Evolutionary conservation across 2,888 invertebrate genomes (phyloP), one percentile per base, ranked within the genome.

Genomic region (Chouioia cunea): DNA sequence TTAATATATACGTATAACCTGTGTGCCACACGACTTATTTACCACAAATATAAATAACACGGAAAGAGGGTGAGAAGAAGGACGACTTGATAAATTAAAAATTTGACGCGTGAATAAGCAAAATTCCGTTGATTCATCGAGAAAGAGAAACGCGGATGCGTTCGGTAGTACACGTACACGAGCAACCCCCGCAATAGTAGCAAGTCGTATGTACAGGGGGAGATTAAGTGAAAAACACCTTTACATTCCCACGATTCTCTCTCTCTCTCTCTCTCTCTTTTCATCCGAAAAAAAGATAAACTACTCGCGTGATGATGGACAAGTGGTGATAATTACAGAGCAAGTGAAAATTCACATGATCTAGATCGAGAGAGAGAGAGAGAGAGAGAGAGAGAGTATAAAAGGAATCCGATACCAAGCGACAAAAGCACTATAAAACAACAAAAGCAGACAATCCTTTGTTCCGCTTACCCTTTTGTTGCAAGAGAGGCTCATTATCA

Each of bases 41-140:
- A 36, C 36, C 36, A 12, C 36, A 10, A 36, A 10, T 36, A 36
- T 12, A 36, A 36, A 8, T 36, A 36, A 36, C 12, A 36, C 10
- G 6, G 27, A 27, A 27, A 3, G 36, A 6, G 36, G 10, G 27
- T 2, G 27, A 27, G 27, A 27, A 27, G 27, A 27, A 27, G 27
- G 27, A 16, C 23, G 16, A 46, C 16, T 14, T 18, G 53, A 65
- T 65, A 66, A 71, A 66, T 65, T 57, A 66, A 57, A 66, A 62
- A 18, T 52, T 65, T 60, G 46, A 65, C 65, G 70, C 65, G 0
- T 59, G 18, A 65, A 60, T 65, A 18, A 6, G 0, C 44, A 16
- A 56, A 56, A 70, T 60, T 65, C 20, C 54, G 70, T 50, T 62
- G 70, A 71, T 43, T 71, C 70, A 71, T 53, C 56, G 22, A 10